Base-by-base conservation (phyloP, 1,140 invertebrate genomes). In the Atta cephalotes region DNA sequence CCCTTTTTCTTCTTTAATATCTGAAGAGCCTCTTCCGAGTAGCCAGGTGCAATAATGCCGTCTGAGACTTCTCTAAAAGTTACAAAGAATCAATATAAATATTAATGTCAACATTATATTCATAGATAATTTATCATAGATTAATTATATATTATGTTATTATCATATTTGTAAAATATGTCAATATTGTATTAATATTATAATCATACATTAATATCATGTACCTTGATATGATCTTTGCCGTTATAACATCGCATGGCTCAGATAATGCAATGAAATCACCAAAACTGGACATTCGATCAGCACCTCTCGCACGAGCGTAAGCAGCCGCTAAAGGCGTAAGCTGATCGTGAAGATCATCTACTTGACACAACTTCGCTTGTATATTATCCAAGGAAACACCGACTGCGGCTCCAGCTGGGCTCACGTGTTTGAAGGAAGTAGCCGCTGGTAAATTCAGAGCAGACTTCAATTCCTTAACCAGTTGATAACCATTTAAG, bases 211-310 rank as follows among this genome's bases (percentile, higher is more conserved):
- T 3, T 28, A 76, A 9, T 0, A 39, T 56, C 10, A 4, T 28
- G 3, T 91, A 94, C 94, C 97, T 94, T 0, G 97, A 97, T 60
- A 97, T 97, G 28, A 98, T 97, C 89, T 95, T 96, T 0, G 97
- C 99, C 0, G 99, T 99, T 16, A 97, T 89, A 39, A 96, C 96
- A 95, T 99, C 99, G 94, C 99, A 99, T 2, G 95, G 92, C 93
- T 99, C 98, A 0, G 99, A 99, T 0, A 99, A 93, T 14, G 99
- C 98, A 58, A 99, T 97, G 94, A 99, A 99, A 95, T 99, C 99
- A 0, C 99, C 99, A 95, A 99, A 99, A 14, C 99, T 99, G 6
- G 98, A 99, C 99, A 99, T 99, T 77, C 99, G 96, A 95, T 99
- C 99, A 21, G 99, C 99, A 53, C 99, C 99, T 95, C 99, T 96